Percentiles rank a stretch among this genome's conserved stretches.
These are phyloP conservation scores for Pan troglodytes DNA, from an alignment of 2,113 vertebrate species.

Conservation along the genomic window DNA sequence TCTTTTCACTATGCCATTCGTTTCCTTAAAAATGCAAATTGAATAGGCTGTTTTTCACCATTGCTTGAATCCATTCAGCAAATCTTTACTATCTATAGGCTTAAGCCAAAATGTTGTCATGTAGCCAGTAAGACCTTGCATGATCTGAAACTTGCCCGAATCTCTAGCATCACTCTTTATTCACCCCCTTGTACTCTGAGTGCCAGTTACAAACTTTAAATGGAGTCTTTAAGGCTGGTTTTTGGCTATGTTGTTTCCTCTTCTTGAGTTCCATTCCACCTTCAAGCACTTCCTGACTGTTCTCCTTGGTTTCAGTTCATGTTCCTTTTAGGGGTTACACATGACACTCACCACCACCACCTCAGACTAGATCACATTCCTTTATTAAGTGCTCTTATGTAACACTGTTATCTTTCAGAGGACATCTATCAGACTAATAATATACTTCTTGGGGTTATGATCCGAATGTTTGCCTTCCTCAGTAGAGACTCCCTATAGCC, in stretches of 20 bases:
- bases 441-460: background rate
- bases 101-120: background rate
- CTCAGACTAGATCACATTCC: background rate
- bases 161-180: too few relatives aligned
- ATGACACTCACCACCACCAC: background rate
- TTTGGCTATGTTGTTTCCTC: background rate
- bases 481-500: background rate
- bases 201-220: background rate
- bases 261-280: background rate
- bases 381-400: background rate
- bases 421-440: background rate
- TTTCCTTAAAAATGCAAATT: too few relatives aligned
- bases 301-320: background rate
- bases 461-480: background rate
- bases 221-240: background rate
- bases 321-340: background rate
- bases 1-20: too few relatives aligned
- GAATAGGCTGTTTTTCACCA: background rate
- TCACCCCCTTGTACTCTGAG: background rate
- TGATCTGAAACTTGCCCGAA: background rate
- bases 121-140: background rate
- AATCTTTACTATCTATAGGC: background rate
- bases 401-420: background rate
- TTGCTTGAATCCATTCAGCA: background rate
- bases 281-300: background rate